phyloP scores from a whole-genome alignment of 2,797 vertebrate genomes.

The Cuniculus paca region DNA sequence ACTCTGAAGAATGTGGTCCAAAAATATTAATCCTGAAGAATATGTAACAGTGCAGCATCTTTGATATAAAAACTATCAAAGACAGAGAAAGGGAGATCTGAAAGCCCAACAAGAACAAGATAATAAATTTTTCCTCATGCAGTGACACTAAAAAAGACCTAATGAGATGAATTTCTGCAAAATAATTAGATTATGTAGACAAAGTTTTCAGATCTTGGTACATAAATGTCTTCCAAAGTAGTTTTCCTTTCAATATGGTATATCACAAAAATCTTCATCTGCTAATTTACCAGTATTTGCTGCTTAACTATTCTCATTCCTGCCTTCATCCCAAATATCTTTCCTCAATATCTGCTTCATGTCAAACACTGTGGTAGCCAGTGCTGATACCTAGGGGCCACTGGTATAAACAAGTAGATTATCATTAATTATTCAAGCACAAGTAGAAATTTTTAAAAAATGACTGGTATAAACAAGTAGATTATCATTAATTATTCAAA shows the following conservation, averaged over 20 bases:
- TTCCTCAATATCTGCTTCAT: constrained; percentile 4
- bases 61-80: constrained; percentile 75
- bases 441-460: background rate
- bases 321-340: background rate
- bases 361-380: background rate
- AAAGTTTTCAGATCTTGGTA: background rate
- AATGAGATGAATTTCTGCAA: constrained; percentile 56
- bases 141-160: constrained; percentile 17
- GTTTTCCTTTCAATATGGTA: constrained; percentile 5
- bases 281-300: constrained; percentile 14
- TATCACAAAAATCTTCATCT: constrained; percentile 34
- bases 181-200: constrained; percentile 10
- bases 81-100: constrained; percentile 60
- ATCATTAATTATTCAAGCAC: constrained; percentile 8
- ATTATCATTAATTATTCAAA: constrained; percentile 15
- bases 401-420: background rate
- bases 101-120: constrained; percentile 55
- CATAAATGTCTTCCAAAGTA: constrained; percentile 39
- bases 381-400: background rate
- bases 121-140: constrained; percentile 58
- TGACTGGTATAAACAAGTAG: background rate
- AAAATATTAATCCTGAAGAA: constrained; percentile 75
- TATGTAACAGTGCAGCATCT: constrained; percentile 56
- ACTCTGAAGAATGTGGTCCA: constrained; percentile 77
- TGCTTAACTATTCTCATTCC: background rate